Evolutionary conservation across 2,888 invertebrate genomes (phyloP).

Genomic region (Polydrusus cervinus): DNA sequence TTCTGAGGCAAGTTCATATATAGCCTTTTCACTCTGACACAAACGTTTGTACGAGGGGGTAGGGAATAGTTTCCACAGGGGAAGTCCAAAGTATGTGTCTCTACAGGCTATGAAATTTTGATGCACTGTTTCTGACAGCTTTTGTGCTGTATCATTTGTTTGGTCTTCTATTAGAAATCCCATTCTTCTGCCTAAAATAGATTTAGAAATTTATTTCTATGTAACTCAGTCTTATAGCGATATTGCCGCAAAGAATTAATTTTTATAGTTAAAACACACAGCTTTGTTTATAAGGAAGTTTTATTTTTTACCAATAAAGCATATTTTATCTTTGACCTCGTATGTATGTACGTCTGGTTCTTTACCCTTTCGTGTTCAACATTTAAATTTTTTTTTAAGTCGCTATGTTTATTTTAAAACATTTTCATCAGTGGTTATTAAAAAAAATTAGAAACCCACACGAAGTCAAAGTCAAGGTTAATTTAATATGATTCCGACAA

Average conservation of each 20-base stretch:
- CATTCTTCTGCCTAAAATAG: slow-evolving; percentile 77
- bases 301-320: no score
- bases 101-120: slow-evolving; percentile 82
- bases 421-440: background rate
- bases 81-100: slow-evolving; percentile 88
- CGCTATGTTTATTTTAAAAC: no score
- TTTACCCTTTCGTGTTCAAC: no score
- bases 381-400: no score
- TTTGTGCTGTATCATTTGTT: slow-evolving; percentile 74
- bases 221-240: no score
- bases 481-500: slow-evolving; percentile 31
- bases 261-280: no score
- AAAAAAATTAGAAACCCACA: slow-evolving; percentile 23
- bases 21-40: slow-evolving; percentile 83
- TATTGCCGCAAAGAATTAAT: no score
- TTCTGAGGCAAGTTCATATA: slow-evolving; percentile 85
- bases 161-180: slow-evolving; percentile 77
- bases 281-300: no score
- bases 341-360: no score
- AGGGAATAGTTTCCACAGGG: slow-evolving; percentile 86
- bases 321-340: no score
- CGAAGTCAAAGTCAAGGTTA: slow-evolving; percentile 46
- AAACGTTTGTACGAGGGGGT: slow-evolving; percentile 83
- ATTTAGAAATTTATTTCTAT: no score
- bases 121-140: slow-evolving; percentile 83